Base-by-base conservation (phyloP, 2,113 vertebrate species). In the Phocoena phocoena region DNA sequence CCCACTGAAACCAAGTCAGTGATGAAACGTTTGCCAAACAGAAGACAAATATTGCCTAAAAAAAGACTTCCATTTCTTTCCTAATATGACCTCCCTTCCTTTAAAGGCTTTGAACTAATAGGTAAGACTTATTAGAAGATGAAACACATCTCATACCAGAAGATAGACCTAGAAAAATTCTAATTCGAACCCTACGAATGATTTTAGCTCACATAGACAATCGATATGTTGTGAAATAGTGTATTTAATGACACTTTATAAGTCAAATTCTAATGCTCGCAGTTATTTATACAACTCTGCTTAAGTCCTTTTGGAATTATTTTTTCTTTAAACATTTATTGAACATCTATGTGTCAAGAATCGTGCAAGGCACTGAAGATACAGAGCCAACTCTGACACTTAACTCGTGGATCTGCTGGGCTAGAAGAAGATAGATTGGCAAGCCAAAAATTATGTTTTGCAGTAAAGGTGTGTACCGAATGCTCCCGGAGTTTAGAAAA, bases 401-500 rank as follows among this genome's bases (percentile, higher is more conserved):
- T 53, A 53, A 53, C 53, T 38, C 31, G 28, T 8, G 63, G 84
- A 44, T 3, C 77, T 31, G 71, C 41, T 2, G 50, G 53, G 60
- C 14, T 44, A 0, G 26, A 36, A 11, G 41, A 77, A 20, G 68
- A 14, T 18, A 18, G 38, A 20, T 0, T 1, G 25, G 41, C 25
- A 26, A 41, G 15, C n/a, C 31, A 18, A 11, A 70, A 28, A 6
- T 13, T 44, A 12, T 2, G 23, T 60, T 82, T 73, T 26, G 62
- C 41, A 15, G 41, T 41, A 65, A 33, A 90, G 26, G 20, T 79
- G 38, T 79, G 47, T 15, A 2, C 41, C 12, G 8, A 6, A 5
- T 55, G 76, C 26, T 17, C 0, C 8, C 0, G 1, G 50, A 23
- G 14, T 23, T 17, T 5, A 17, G 21, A 6, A 31, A 17, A 81